A percentile compares a stretch with the other conserved stretches of the same genome.
Evolutionary conservation across 2,797 vertebrate species (phyloP).

Genomic region (Vespertilio murinus): DNA sequence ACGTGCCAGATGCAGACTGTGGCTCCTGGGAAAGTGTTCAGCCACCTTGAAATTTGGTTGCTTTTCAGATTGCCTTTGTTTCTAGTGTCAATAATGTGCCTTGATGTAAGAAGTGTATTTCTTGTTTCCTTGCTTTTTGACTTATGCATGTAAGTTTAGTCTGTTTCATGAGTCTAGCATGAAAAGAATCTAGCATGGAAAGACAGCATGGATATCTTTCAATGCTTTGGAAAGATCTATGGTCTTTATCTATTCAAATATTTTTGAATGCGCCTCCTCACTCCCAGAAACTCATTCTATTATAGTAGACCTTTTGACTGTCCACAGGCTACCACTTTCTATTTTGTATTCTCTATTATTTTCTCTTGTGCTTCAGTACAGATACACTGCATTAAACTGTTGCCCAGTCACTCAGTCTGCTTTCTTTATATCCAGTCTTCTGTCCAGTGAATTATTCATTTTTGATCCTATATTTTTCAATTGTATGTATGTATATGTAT

Average conservation of each 20-base stretch:
- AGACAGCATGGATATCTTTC: not conserved
- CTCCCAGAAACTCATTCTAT: not conserved
- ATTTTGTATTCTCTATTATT: too few relatives aligned
- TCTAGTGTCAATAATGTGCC: not conserved
- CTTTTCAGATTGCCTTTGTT: not conserved
- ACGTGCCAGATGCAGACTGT: fast-evolving
- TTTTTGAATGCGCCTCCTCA: not conserved
- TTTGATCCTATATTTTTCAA: not conserved
- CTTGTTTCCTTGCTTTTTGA: not conserved
- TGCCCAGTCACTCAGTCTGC: not conserved
- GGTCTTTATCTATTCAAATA: not conserved
- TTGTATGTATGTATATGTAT: not conserved
- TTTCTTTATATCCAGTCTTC: not conserved
- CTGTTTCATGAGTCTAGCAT: not conserved
- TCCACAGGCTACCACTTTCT: not conserved
- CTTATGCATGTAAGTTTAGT: not conserved
- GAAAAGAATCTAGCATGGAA: not conserved
- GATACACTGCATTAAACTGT: not conserved
- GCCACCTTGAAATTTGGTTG: not conserved
- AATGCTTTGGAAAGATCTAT: not conserved
- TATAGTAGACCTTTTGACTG: not conserved
- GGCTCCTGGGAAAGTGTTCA: not conserved
- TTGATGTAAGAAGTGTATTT: not conserved
- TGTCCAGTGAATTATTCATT: not conserved
- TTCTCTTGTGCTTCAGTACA: not conserved